Base-by-base conservation (phyloP, 2,888 invertebrate species). In the Aporophyla lueneburgensis region DNA sequence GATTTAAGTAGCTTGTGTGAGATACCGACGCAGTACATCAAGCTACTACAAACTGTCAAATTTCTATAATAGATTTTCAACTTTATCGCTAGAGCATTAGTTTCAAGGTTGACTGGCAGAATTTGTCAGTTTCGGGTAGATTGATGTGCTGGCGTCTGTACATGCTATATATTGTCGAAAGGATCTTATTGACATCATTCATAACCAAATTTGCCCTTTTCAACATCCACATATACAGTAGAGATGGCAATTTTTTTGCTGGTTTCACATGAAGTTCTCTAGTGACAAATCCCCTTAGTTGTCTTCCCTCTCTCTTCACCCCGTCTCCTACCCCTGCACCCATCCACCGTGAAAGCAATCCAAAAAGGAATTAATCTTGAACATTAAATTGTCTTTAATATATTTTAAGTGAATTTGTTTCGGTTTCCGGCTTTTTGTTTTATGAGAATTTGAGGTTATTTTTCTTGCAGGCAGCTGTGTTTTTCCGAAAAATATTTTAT, bases 341-440 rank as follows among this genome's bases (percentile, higher is more conserved):
- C 80, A 71, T 33, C 63, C 65, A 71, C 65, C 68, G 66, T 73
- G 53, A 81, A 85, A 71, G 61, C 67, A 61, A 71, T 78, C 65
- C 65, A 74, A 72, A 75, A 76, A 82, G 71, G 81, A 85, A 87
- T 89, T 87, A 89, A 87, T 84, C 76, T 80, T 75, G 68, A 61
- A 75, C 66, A 74, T 86, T 78, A 59, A 65, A 78, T 75, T 72
- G 59, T 66, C 61, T 79, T 70, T 65, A 78, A 78, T 65, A 68
- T 58, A 74, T 78, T 66, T 67, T 75, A 81, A 81, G 63, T 54
- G 16, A 54, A 62, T 71, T 71, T 62, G 54, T 78, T 76, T 61
- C n/a, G 46, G 46, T 54, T 71, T 54, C 24, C n/a, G 10, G 21
- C 49, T 69, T 76, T 69, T 40, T 49, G 24, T 61, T 61, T 76